Evolutionary conservation across 2,113 vertebrate species (phyloP).

Genomic region (Ceratotherium simum): DNA sequence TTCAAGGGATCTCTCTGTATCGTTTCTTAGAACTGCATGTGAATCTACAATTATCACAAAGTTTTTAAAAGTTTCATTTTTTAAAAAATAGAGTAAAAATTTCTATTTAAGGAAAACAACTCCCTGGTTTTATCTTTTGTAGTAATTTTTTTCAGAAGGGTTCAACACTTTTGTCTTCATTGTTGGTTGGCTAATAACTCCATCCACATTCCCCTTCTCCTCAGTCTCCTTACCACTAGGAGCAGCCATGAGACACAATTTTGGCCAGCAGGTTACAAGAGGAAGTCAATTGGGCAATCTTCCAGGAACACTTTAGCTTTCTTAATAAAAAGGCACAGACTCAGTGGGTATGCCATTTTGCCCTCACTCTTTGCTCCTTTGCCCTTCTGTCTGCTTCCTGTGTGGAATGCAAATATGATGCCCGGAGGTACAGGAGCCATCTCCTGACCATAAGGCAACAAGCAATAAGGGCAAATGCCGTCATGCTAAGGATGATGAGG

Average conservation of each 20-base stretch:
- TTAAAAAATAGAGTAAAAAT: not conserved
- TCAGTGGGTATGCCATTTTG: not conserved
- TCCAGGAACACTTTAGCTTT: not conserved
- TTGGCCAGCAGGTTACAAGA: not conserved
- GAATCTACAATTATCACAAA: not conserved
- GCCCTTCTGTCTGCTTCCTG: not conserved
- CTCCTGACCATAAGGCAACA: not conserved
- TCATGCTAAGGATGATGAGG: not conserved
- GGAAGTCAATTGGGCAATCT: not conserved
- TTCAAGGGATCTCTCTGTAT: not conserved
- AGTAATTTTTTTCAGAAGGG: not conserved
- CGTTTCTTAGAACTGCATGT: not conserved
- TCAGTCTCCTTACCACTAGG: not conserved
- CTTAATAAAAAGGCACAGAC: slow-evolving; percentile 8
- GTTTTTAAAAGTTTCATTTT: not conserved
- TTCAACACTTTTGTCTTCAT: not conserved
- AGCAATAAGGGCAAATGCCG: not conserved
- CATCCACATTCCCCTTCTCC: not conserved
- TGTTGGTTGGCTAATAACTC: not conserved
- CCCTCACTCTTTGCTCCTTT: not conserved
- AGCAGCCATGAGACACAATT: not conserved
- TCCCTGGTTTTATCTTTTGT: not conserved
- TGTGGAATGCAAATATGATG: not conserved
- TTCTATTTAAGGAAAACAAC: slow-evolving; percentile 12
- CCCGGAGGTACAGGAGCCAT: not conserved